Evolutionary conservation across 2,888 invertebrate species (phyloP).

Genomic region (Eupelmus urozonus): DNA sequence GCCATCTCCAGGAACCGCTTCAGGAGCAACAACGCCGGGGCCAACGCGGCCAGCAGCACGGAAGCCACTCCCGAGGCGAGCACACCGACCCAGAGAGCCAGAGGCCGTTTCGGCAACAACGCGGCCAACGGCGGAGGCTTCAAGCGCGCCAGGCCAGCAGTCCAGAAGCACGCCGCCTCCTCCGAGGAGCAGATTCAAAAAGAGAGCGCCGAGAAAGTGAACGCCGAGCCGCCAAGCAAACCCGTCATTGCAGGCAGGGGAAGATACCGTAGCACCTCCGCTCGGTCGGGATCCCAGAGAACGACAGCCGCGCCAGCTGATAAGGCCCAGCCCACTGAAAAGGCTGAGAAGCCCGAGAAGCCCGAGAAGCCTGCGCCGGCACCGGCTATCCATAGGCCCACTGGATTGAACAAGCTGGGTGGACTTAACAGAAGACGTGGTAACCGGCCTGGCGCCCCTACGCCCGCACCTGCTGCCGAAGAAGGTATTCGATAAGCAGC

Average conservation of each 20-base stretch:
- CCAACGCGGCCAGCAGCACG: conserved; percentile 66
- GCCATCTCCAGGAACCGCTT: conserved; percentile 63
- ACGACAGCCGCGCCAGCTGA: not conserved
- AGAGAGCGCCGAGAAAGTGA: conserved; percentile 67
- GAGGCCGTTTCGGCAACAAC: conserved; percentile 69
- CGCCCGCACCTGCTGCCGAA: conserved; percentile 59
- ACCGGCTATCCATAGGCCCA: too few relatives aligned
- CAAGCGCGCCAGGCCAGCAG: conserved; percentile 70
- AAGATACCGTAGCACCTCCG: conserved; percentile 68
- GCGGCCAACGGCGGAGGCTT: conserved; percentile 62
- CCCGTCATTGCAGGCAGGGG: conserved; percentile 64
- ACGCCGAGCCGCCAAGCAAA: conserved; percentile 66
- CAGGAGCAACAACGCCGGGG: conserved; percentile 69
- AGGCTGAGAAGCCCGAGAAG: conserved; percentile 66
- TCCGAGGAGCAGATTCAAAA: conserved; percentile 71
- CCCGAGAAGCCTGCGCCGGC: too few relatives aligned
- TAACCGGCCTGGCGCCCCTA: conserved; percentile 62
- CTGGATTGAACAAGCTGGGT: conserved; percentile 69
- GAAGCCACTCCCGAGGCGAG: conserved; percentile 46
- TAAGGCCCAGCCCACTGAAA: conserved; percentile 61
- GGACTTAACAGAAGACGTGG: conserved; percentile 70
- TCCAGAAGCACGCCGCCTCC: conserved; percentile 53
- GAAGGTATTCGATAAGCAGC: conserved; percentile 10
- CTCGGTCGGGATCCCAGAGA: conserved; percentile 61
- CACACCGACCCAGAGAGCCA: conserved; percentile 65